A percentile compares a stretch with the other conserved stretches of the same genome.
Evolutionary conservation across 37 sponge, comb jelly and placozoan species (phyloP).

Genomic region (Haliclona indistincta): DNA sequence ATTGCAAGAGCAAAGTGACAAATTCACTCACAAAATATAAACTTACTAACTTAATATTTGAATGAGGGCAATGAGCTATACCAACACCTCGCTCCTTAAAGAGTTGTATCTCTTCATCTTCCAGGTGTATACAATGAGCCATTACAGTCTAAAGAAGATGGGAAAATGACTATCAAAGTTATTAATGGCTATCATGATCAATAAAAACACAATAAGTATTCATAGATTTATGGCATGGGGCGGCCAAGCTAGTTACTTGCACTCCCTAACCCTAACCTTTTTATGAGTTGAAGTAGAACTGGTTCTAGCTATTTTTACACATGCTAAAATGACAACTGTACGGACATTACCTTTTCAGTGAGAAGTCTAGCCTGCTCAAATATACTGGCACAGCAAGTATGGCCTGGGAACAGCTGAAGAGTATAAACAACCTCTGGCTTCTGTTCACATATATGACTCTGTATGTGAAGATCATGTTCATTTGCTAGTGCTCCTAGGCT

Average conservation of each 20-base stretch:
- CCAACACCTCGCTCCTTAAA: constrained; percentile 51
- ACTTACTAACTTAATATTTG: constrained; percentile 63
- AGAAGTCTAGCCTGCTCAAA: constrained; percentile 34
- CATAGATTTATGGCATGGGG: constrained; percentile 1
- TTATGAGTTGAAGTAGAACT: too few relatives aligned
- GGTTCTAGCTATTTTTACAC: too few relatives aligned
- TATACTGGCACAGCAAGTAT: constrained; percentile 18
- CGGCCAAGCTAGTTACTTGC: too few relatives aligned
- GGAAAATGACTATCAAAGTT: too few relatives aligned
- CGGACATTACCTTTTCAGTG: constrained; percentile 21
- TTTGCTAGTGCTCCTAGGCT: constrained; percentile 44
- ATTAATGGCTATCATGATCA: too few relatives aligned
- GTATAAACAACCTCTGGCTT: constrained; percentile 37
- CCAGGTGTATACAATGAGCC: constrained; percentile 73
- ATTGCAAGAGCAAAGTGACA: too few relatives aligned
- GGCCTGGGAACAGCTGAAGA: constrained; percentile 30
- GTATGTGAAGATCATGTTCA: constrained; percentile 35
- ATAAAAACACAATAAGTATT: background rate
- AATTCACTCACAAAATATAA: too few relatives aligned
- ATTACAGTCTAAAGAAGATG: constrained; percentile 58
- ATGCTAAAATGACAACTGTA: too few relatives aligned
- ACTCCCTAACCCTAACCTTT: too few relatives aligned
- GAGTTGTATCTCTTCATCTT: constrained; percentile 45
- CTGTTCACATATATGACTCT: constrained; percentile 66
- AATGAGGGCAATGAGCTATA: constrained; percentile 76